Base-by-base conservation (phyloP, 2,888 invertebrate species). In the Temnothorax rugatulus region DNA sequence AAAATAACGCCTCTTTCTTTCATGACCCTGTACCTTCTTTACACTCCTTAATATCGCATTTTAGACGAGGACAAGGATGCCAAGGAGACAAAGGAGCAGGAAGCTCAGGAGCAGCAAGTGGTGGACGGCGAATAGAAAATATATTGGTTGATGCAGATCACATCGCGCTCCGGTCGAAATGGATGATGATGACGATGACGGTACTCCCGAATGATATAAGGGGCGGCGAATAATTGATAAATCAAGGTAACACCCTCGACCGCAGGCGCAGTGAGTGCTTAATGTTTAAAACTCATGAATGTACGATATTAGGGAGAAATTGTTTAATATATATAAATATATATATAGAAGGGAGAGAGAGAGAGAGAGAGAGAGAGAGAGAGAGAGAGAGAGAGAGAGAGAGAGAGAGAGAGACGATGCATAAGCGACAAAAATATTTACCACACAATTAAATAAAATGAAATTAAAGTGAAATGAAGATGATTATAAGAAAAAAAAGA, bases 271-370 rank as follows among this genome's bases (percentile, higher is more conserved):
- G 77, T 54, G 84, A 84, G 85, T 87, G 84, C 86, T 89, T 90
- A 88, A 91, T 88, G 86, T 61, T 86, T 54, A 54, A 83, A 83
- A 92, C 89, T 92, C 91, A 89, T 92, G 89, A 91, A 89, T 93
- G 93, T 94, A 93, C 91, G 92, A 93, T 93, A 94, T 87, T 93
- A 93, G 94, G 90, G 89, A 93, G 92, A 88, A 87, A 93, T 92
- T 93, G 91, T 93, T 93, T 92, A 91, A 91, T 91, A 89, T 89
- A 90, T 85, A 88, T 89, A 66, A 44, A 66, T 88, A 77, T 76
- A 82, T 25, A 84, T 69, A 87, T 61, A 66, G 52, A 83, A 59
- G 29, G 13, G 25, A 9, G 8, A 41, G 41, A 50, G 34, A 34
- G 34, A 5, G 50, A 59, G n/a, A n/a, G 34, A 61, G 7, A 59